Evolutionary conservation across 2,888 invertebrate genomes (phyloP).

Genomic region (Pasiphila rectangulata): DNA sequence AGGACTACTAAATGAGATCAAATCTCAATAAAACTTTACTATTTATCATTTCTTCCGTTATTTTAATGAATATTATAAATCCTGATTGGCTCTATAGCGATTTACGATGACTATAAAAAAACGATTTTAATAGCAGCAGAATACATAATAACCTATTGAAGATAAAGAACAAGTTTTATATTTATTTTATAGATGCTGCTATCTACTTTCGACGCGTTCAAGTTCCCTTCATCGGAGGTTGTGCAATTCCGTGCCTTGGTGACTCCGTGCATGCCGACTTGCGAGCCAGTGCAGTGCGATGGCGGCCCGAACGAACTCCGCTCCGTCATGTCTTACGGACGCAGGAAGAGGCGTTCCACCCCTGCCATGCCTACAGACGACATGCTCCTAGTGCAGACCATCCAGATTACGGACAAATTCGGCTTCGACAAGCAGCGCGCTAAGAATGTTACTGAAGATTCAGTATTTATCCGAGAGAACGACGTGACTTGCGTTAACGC

Average conservation of each 20-base stretch:
- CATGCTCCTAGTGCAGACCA: conserved; percentile 92
- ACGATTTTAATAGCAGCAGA: no score
- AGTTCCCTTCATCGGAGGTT: conserved; percentile 96
- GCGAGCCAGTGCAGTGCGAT: conserved; percentile 95
- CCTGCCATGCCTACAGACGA: conserved; percentile 84
- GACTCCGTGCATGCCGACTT: conserved; percentile 95
- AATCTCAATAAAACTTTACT: no score
- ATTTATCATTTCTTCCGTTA: no score
- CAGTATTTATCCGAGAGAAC: conserved; percentile 85
- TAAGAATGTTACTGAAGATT: conserved; percentile 84
- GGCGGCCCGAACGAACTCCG: conserved; percentile 91
- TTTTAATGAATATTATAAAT: no score
- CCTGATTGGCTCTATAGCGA: no score
- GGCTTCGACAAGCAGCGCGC: conserved; percentile 88
- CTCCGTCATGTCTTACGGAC: conserved; percentile 91
- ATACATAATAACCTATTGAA: no score
- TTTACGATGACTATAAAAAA: no score
- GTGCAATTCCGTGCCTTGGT: conserved; percentile 97
- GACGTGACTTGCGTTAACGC: conserved; percentile 86
- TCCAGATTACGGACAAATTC: conserved; percentile 96
- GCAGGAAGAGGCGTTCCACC: conserved; percentile 87
- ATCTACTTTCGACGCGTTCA: conserved; percentile 97
- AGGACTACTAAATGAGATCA: no score
- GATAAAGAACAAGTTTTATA: no score
- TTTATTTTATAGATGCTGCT: conserved; percentile 88